Conservation (phyloP, 1,140 invertebrate genomes). For the Drosophila cardini region DNA sequence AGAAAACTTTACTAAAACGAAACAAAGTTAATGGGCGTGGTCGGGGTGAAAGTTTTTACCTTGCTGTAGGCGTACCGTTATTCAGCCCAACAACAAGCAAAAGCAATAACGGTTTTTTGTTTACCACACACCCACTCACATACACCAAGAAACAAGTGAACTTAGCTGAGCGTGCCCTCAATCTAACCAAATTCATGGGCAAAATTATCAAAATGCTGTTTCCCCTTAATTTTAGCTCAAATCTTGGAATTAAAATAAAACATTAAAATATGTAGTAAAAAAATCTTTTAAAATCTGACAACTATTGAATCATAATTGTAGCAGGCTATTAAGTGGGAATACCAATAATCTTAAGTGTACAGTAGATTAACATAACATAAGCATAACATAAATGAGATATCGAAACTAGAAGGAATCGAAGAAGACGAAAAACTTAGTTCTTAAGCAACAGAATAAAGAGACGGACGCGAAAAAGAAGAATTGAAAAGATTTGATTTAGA, state of each 20-base stretch:
- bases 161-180: constrained; percentile 12
- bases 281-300: neutral
- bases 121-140: no score
- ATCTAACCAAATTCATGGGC: constrained; percentile 2
- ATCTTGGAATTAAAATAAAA: constrained; percentile 4
- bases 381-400: no score
- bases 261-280: neutral
- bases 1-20: constrained; percentile 1
- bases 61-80: constrained; percentile 20
- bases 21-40: constrained; percentile 54
- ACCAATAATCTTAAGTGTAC: no score
- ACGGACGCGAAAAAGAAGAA: no score
- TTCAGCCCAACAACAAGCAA: constrained; percentile 53
- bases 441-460: no score
- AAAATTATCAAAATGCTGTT: constrained; percentile 31
- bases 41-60: constrained; percentile 36
- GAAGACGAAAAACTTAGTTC: no score
- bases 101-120: constrained; percentile 53
- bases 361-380: no score
- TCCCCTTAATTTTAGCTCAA: neutral
- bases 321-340: no score
- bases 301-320: no score
- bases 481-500: no score
- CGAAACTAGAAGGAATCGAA: no score
- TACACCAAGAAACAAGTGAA: constrained; percentile 25